A percentile compares a stretch with the other conserved stretches of the same genome.
These are phyloP conservation scores for Drosophila kambysellisi DNA, from an alignment of 2,888 invertebrate genomes.

Conservation along the genomic window DNA sequence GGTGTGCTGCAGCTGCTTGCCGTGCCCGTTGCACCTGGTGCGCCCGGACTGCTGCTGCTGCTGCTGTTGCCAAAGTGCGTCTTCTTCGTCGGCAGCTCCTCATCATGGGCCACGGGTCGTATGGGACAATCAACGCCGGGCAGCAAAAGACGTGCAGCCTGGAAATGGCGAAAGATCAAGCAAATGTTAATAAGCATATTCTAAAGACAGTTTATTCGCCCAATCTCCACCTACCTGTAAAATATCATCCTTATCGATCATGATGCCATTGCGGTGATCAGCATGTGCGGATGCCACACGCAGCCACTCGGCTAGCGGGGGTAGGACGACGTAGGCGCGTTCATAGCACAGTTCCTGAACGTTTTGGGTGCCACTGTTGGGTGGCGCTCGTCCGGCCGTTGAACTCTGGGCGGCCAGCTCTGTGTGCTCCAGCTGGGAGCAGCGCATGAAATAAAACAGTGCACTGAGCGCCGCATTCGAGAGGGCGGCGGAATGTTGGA, in stretches of 20 bases:
- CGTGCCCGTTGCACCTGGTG: slow-evolving; percentile 56
- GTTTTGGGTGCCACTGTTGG: slow-evolving; percentile 79
- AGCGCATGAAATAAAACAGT: slow-evolving; percentile 96
- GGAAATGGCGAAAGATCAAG: neutral
- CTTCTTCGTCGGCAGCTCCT: slow-evolving; percentile 86
- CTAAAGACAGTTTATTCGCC: neutral
- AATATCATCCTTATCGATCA: slow-evolving; percentile 94
- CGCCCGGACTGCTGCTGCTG: slow-evolving; percentile 10
- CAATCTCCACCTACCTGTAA: slow-evolving; percentile 87
- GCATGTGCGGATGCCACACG: slow-evolving; percentile 93
- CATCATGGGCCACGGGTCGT: slow-evolving; percentile 88
- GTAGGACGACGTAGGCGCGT: slow-evolving; percentile 94
- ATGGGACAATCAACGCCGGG: slow-evolving; percentile 96
- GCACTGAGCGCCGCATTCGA: slow-evolving; percentile 91
- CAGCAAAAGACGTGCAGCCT: slow-evolving; percentile 90
- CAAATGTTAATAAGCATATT: neutral
- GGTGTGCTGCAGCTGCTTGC: slow-evolving; percentile 64
- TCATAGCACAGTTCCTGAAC: slow-evolving; percentile 93
- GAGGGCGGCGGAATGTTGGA: slow-evolving; percentile 86
- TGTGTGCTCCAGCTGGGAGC: slow-evolving; percentile 92
- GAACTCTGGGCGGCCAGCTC: slow-evolving; percentile 84
- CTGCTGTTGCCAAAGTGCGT: slow-evolving; percentile 61
- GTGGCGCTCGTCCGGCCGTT: slow-evolving; percentile 60
- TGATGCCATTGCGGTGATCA: slow-evolving; percentile 91
- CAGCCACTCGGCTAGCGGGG: slow-evolving; percentile 96